Evolutionary conservation across 2,113 vertebrate species (phyloP).

Genomic region (Pogona vitticeps): DNA sequence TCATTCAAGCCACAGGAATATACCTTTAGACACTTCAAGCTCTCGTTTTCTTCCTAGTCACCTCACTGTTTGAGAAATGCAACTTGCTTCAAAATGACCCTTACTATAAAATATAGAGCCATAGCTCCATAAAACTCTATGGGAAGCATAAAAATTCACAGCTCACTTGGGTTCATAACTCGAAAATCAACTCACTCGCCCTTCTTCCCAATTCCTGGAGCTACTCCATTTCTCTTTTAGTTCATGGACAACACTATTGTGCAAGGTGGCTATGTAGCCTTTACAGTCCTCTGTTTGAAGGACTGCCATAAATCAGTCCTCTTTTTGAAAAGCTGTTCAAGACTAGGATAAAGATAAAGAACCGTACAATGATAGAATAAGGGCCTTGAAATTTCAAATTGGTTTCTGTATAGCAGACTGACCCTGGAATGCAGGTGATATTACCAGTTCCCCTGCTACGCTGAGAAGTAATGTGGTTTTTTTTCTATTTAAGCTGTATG

Average conservation of each 20-base stretch:
- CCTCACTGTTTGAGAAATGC: slow-evolving; percentile 1
- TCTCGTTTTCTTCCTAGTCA: not conserved
- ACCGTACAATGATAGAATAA: too few relatives aligned
- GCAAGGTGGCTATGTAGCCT: not conserved
- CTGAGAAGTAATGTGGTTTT: too few relatives aligned
- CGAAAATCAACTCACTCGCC: not conserved
- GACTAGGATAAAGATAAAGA: not conserved
- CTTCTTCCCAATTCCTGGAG: not conserved
- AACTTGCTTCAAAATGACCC: not conserved
- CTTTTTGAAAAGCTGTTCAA: not conserved
- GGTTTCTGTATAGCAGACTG: too few relatives aligned
- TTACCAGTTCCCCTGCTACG: too few relatives aligned
- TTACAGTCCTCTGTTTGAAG: not conserved
- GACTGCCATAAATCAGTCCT: not conserved
- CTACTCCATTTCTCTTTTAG: not conserved
- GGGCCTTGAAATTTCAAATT: too few relatives aligned
- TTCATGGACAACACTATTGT: not conserved
- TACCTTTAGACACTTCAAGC: not conserved
- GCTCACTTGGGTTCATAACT: not conserved
- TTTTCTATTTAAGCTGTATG: too few relatives aligned
- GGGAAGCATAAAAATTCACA: slow-evolving; percentile 10
- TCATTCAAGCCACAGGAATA: not conserved
- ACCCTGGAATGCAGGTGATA: too few relatives aligned
- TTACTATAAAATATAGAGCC: slow-evolving; percentile 1
- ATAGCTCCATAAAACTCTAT: slow-evolving; percentile 7